phyloP scores from a whole-genome alignment of 2,113 vertebrate species.

The Gobio gobio region DNA sequence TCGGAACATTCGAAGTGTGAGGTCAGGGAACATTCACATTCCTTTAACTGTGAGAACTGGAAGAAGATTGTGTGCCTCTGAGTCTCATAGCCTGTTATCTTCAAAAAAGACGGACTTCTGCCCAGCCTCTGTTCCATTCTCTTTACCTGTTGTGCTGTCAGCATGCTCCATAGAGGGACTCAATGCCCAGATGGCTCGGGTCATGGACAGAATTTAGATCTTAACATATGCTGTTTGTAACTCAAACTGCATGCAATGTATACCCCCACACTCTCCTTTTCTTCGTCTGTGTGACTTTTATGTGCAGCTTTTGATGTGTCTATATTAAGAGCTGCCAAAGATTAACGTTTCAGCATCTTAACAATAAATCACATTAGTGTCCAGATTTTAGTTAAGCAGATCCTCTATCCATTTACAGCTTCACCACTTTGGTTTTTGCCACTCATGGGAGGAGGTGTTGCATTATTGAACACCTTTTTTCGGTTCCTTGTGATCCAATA shows the following conservation, averaged over 20 bases:
- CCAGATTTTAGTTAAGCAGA: constrained; percentile 27
- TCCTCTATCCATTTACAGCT: constrained; percentile 10
- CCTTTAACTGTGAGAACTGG: neutral
- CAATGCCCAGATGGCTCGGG: neutral
- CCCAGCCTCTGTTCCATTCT: constrained; percentile 12
- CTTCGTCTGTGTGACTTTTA: neutral
- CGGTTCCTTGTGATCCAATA: constrained; percentile 39
- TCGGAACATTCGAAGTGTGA: neutral
- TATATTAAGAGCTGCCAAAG: constrained; percentile 19
- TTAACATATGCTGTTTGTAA: constrained; percentile 14
- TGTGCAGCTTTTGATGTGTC: neutral
- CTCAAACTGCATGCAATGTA: neutral
- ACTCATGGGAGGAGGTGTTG: constrained; percentile 8
- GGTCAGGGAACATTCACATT: neutral
- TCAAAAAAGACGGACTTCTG: constrained; percentile 24
- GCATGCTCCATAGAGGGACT: neutral
- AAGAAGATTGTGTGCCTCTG: constrained; percentile 12
- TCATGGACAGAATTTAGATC: constrained; percentile 28
- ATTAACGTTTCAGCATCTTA: constrained; percentile 7
- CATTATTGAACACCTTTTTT: constrained; percentile 42
- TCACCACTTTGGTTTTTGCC: constrained; percentile 17
- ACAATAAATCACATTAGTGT: constrained; percentile 32
- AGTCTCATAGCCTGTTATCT: constrained; percentile 21
- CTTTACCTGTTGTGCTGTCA: constrained; percentile 24
- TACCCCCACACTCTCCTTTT: neutral